Percentiles rank a stretch among this genome's conserved stretches.
Evolutionary conservation across 2,797 vertebrate species (phyloP).

Genomic region (Buceros bicornis): DNA sequence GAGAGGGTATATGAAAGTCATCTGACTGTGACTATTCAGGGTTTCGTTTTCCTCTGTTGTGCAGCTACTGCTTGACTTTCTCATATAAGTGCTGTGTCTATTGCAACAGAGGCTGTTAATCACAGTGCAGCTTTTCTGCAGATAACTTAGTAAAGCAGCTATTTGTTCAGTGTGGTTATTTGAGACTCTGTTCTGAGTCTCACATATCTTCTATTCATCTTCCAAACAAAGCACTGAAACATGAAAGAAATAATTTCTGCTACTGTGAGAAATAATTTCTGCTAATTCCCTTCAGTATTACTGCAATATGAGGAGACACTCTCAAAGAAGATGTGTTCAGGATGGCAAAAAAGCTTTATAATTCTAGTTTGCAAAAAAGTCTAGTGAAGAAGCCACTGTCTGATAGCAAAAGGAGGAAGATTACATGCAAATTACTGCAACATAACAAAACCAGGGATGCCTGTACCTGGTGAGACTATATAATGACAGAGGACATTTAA

Average conservation of each 20-base stretch:
- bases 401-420: not conserved
- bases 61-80: not conserved
- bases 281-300: not conserved
- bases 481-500: not conserved
- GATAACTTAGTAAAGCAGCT: not conserved
- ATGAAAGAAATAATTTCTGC: not conserved
- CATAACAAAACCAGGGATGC: not conserved
- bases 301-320: not conserved
- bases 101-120: not conserved
- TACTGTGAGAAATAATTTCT: not conserved
- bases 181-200: not conserved
- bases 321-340: not conserved
- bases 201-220: not conserved
- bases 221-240: not conserved
- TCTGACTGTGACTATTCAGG: not conserved
- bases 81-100: not conserved
- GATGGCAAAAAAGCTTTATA: not conserved
- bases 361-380: not conserved
- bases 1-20: not conserved
- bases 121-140: not conserved
- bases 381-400: not conserved
- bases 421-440: not conserved
- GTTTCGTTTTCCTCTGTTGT: not conserved
- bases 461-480: not conserved
- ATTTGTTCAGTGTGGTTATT: not conserved